Evolutionary conservation across 2,113 vertebrate species (phyloP).

Genomic region (Pungitius pungitius): DNA sequence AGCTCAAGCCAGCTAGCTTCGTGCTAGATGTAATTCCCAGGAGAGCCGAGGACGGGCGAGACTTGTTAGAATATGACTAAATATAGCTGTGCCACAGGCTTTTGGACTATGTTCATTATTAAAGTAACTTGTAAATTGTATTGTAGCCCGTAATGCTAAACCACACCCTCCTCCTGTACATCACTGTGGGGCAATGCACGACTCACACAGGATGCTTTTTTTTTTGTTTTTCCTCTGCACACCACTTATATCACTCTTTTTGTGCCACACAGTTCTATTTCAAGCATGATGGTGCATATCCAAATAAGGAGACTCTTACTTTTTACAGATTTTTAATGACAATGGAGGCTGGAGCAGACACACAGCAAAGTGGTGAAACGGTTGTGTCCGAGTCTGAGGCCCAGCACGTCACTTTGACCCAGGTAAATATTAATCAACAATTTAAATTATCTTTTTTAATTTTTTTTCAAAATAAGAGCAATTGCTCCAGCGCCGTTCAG

Average conservation of each 20-base stretch:
- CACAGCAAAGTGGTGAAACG: slow-evolving; percentile 95
- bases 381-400: slow-evolving; percentile 93
- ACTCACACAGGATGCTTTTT: not conserved
- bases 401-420: slow-evolving; percentile 95
- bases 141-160: slow-evolving; percentile 42
- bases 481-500: not conserved
- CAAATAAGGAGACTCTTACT: not conserved
- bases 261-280: not conserved
- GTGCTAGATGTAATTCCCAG: slow-evolving; percentile 32
- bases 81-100: fast-evolving
- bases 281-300: not conserved
- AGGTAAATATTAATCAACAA: slow-evolving; percentile 80
- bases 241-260: not conserved
- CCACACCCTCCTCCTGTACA: slow-evolving; percentile 62
- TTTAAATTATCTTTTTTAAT: no score
- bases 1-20: slow-evolving; percentile 17
- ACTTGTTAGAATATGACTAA: not conserved
- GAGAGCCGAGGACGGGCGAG: no score
- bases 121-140: not conserved
- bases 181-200: not conserved
- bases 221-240: not conserved
- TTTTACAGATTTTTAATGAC: slow-evolving; percentile 92
- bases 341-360: slow-evolving; percentile 98
- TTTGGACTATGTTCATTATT: not conserved
- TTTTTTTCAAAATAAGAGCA: no score